These are phyloP conservation scores for Synergus umbraculus DNA, from an alignment of 2,888 invertebrate genomes.

Conservation along the genomic window DNA sequence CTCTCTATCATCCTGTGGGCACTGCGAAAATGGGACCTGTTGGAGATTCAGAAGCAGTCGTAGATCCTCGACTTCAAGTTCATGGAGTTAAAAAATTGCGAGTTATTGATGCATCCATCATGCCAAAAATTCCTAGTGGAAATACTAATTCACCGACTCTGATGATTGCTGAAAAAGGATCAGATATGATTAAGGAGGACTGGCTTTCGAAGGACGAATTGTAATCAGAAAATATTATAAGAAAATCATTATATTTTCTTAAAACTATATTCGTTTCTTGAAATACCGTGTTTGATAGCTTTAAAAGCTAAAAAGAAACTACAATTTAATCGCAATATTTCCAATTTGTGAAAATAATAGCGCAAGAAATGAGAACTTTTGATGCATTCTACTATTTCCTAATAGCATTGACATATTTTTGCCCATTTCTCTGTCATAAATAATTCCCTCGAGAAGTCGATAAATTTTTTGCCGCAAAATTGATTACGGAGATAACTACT, in stretches of 20 bases:
- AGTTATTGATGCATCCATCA: conserved; percentile 84
- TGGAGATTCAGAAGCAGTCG: conserved; percentile 78
- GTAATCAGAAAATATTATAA: conserved; percentile 42
- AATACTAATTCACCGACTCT: conserved; percentile 82
- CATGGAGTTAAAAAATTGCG: conserved; percentile 79
- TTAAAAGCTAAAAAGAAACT: not conserved
- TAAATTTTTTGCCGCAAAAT: not conserved
- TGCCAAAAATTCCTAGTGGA: conserved; percentile 82
- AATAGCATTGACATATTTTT: not conserved
- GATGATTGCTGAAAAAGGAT: conserved; percentile 84
- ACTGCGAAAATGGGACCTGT: conserved; percentile 82
- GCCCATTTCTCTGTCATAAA: not conserved
- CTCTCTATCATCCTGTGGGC: conserved; percentile 82
- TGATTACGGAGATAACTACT: not conserved
- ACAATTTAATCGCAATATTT: not conserved
- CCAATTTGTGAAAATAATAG: not conserved
- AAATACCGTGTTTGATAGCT: not conserved
- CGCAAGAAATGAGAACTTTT: not conserved
- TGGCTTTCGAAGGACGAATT: conserved; percentile 76
- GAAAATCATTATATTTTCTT: too few species aligned
- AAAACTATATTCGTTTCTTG: not conserved
- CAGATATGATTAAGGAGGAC: conserved; percentile 81
- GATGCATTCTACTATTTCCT: not conserved
- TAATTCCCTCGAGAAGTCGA: not conserved
- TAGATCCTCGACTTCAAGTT: conserved; percentile 80